Evolutionary conservation across 2,888 invertebrate species (phyloP).

Genomic region (Trichacis sp.): DNA sequence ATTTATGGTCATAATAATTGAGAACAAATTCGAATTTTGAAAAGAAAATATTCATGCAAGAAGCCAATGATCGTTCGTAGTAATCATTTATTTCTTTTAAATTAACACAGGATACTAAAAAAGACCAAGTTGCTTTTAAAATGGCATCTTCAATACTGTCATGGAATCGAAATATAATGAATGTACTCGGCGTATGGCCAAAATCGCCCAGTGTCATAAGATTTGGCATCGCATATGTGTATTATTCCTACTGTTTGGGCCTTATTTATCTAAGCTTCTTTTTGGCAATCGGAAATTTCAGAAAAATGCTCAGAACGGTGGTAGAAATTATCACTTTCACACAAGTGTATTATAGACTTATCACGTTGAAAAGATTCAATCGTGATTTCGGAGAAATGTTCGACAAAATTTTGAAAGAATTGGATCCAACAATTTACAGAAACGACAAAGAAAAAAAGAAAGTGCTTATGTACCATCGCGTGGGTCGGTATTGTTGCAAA

Average conservation of each 20-base stretch:
- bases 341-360: constrained; percentile 37
- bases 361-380: constrained; percentile 39
- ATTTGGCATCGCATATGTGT: constrained; percentile 46
- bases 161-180: constrained; percentile 51
- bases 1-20: no score
- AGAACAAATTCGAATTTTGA: no score
- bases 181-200: constrained; percentile 54
- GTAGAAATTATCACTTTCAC: constrained; percentile 46
- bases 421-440: constrained; percentile 26
- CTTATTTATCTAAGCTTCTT: constrained; percentile 52
- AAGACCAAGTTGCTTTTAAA: constrained; percentile 42
- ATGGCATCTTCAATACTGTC: constrained; percentile 42
- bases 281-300: constrained; percentile 40
- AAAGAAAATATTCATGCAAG: no score
- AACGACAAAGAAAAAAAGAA: constrained; percentile 29
- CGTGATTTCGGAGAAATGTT: constrained; percentile 39
- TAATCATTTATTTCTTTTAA: no score
- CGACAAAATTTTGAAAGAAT: constrained; percentile 30
- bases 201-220: constrained; percentile 40
- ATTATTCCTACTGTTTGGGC: constrained; percentile 49
- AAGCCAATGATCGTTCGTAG: no score
- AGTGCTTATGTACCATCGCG: constrained; percentile 32
- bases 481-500: constrained; percentile 34
- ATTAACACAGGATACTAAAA: constrained; percentile 1
- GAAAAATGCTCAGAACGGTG: constrained; percentile 24